Evolutionary conservation across 2,888 invertebrate species (phyloP).

Genomic region (Dorcus parallelipipedus): DNA sequence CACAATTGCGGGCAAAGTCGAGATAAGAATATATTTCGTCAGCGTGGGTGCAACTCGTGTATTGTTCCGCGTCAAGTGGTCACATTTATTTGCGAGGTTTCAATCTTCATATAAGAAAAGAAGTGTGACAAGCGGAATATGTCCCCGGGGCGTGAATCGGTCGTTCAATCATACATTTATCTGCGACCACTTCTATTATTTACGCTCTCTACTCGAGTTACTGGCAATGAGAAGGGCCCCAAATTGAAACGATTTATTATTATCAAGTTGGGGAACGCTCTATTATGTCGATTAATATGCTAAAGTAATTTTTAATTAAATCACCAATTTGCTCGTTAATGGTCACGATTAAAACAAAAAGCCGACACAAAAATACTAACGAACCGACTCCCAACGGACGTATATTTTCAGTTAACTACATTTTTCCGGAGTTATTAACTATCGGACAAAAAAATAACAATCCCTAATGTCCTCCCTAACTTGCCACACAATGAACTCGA

Average conservation of each 20-base stretch:
- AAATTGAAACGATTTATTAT: conserved; percentile 45
- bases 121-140: conserved; percentile 48
- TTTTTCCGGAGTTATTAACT: conserved; percentile 32
- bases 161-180: conserved; percentile 48
- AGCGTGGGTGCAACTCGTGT: conserved; percentile 17
- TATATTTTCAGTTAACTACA: conserved; percentile 34
- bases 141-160: conserved; percentile 40
- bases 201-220: conserved; percentile 36
- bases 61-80: conserved; percentile 43
- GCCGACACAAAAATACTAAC: conserved; percentile 34
- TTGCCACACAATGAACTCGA: conserved; percentile 21
- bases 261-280: conserved; percentile 30
- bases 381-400: conserved; percentile 36
- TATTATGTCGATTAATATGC: conserved; percentile 38
- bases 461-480: conserved; percentile 30
- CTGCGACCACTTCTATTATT: conserved; percentile 43
- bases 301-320: conserved; percentile 39
- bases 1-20: conserved; percentile 10
- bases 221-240: conserved; percentile 33
- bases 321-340: conserved; percentile 37
- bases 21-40: conserved; percentile 20
- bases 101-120: conserved; percentile 43
- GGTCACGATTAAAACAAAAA: conserved; percentile 38
- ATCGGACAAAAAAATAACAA: conserved; percentile 33
- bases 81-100: conserved; percentile 47